Base-by-base conservation (phyloP, 2,797 vertebrate species). In the Pseudotriccus pelzelni region DNA sequence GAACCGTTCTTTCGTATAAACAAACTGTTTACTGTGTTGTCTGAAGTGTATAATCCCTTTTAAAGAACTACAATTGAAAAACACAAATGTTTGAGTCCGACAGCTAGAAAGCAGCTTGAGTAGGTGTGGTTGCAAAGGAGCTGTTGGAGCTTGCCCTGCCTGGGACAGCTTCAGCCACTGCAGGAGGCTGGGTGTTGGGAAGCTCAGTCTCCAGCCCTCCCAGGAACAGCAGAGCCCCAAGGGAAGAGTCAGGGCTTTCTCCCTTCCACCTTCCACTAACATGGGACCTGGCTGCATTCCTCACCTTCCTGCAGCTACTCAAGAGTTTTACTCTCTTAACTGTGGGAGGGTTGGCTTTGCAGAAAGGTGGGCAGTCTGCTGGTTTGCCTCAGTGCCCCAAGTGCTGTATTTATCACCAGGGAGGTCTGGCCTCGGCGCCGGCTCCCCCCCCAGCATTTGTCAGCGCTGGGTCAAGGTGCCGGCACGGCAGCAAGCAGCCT, bases 391-490 rank as follows among this genome's bases (percentile, higher is more conserved):
- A 2, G 32, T 0, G 0, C 84, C 81, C 1, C 0, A 44, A 77
- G 78, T 17, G 4, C 53, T 0, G 0, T 36, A 15, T 87, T 73
- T 83, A 63, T 70, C 32, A 8, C 16, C 19, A 4, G 7, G 0
- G 2, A 74, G 73, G 62, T 80, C 74, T 6, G 3, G 25, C 41
- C 49, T 12, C 1, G 1, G 67, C 3, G 0, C 56, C 2, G 0
- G 32, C 37, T 39, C 3, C 52, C 73, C 73, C 67, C 55, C 5
- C 2, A 1, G 69, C 5, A 0, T 84, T 72, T 58, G 80, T 85
- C 80, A 72, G 85, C 0, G 0, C 76, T 6, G 66, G 80, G 70
- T 28, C 0, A 7, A 62, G 84, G 69, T 25, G 37, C 83, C 4
- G 6, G 47, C 4, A 0, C 0, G 0, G 75, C 82, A 80, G 37